Evolutionary conservation across 2,113 vertebrate genomes (phyloP).

Genomic region (Tupaia tana): DNA sequence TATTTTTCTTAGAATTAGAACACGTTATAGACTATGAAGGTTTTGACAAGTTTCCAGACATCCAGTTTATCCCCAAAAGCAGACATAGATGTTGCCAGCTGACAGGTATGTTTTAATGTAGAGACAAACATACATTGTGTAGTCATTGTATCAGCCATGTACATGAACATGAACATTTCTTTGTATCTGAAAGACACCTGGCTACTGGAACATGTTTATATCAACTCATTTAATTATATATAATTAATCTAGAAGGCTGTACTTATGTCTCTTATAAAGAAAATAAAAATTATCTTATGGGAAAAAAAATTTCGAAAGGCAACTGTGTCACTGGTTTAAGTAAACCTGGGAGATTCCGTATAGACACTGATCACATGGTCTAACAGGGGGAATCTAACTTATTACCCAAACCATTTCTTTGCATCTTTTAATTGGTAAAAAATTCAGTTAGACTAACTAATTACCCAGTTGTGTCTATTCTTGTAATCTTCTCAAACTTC

Average conservation of each 20-base stretch:
- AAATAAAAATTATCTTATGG: background rate
- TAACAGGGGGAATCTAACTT: background rate
- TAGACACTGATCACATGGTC: background rate
- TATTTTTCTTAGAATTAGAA: constrained; percentile 31
- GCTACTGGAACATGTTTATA: background rate
- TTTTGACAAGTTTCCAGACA: background rate
- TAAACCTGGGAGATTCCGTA: background rate
- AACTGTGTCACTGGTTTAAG: background rate
- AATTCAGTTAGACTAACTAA: background rate
- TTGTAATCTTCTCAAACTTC: background rate
- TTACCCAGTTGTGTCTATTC: too few species aligned
- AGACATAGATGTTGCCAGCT: background rate
- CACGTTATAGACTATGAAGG: background rate
- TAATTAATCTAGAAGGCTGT: background rate
- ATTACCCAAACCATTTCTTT: background rate
- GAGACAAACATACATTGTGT: background rate
- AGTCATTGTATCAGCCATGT: background rate
- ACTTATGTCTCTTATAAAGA: background rate
- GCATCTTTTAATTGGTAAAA: background rate
- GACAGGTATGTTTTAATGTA: background rate
- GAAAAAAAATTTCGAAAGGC: background rate
- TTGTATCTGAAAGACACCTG: background rate
- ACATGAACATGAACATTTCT: background rate
- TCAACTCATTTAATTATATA: background rate
- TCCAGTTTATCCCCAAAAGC: background rate